A percentile compares a stretch with the other conserved stretches of the same genome.
phyloP scores from a whole-genome alignment of 2,113 vertebrate genomes.

The Pleuronectes platessa region DNA sequence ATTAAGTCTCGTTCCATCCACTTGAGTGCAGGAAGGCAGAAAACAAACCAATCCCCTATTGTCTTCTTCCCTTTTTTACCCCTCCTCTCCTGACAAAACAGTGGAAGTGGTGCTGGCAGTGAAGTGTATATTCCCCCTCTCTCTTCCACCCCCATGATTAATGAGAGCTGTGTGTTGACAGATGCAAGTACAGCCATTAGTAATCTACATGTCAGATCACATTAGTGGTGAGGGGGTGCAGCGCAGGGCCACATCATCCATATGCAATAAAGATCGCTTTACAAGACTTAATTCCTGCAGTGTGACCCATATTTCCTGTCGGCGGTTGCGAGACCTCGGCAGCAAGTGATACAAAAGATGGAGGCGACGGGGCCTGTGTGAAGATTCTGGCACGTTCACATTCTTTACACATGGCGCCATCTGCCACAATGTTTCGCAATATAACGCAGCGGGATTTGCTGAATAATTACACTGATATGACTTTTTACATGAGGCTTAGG shows the following conservation, averaged over 20 bases:
- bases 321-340: not conserved
- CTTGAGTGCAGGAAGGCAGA: conserved; percentile 7
- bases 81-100: not conserved
- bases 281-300: conserved; percentile 32
- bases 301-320: conserved; percentile 40
- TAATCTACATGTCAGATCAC: conserved; percentile 25
- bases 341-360: conserved; percentile 7
- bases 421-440: not conserved
- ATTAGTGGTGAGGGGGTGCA: conserved; percentile 6
- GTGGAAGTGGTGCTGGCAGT: not conserved
- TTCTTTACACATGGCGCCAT: too few relatives aligned
- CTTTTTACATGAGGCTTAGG: too few relatives aligned
- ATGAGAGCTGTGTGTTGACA: conserved; percentile 1
- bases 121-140: not conserved
- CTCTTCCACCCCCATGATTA: too few relatives aligned
- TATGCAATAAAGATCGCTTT: conserved; percentile 66
- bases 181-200: conserved; percentile 6
- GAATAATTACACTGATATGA: not conserved
- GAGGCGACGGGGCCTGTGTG: conserved; percentile 3
- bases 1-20: conserved; percentile 20
- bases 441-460: not conserved
- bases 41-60: conserved; percentile 4
- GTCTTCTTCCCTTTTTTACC: not conserved
- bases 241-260: conserved; percentile 34
- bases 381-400: not conserved